Conservation (phyloP, 2,888 invertebrate species). For the Stenurella melanura region DNA sequence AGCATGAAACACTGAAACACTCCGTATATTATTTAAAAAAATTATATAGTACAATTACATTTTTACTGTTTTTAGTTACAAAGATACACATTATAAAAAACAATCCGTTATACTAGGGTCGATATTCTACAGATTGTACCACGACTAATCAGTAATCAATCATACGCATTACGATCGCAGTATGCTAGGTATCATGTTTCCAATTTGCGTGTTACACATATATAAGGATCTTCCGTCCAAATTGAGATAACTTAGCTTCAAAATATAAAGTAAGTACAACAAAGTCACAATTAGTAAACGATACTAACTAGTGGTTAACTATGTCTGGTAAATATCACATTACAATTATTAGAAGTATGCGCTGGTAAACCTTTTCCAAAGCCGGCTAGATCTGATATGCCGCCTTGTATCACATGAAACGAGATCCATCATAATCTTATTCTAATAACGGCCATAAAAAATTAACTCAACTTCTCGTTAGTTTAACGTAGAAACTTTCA, state of each 20-base stretch:
- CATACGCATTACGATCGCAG: constrained; percentile 10
- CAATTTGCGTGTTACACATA: constrained; percentile 30
- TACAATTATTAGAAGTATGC: constrained; percentile 57
- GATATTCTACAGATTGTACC: not conserved
- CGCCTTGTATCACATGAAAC: constrained; percentile 43
- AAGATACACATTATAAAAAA: too few relatives aligned
- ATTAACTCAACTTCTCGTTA: constrained; percentile 41
- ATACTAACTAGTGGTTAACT: constrained; percentile 63
- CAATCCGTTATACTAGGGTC: not conserved
- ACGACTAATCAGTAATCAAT: not conserved
- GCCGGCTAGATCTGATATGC: constrained; percentile 42
- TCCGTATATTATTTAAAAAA: too few relatives aligned
- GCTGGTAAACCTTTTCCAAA: constrained; percentile 29
- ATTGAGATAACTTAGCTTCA: constrained; percentile 43
- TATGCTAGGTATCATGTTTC: constrained; percentile 27
- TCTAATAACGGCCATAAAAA: constrained; percentile 40
- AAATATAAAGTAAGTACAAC: constrained; percentile 39
- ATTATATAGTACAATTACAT: too few relatives aligned
- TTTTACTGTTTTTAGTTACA: too few relatives aligned
- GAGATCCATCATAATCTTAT: constrained; percentile 45
- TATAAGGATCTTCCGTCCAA: constrained; percentile 32
- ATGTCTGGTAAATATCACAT: constrained; percentile 61
- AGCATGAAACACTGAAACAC: too few relatives aligned
- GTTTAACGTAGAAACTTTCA: constrained; percentile 27
- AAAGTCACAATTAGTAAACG: constrained; percentile 61